Base-by-base conservation (phyloP, 2,797 vertebrate genomes). In the Eptatretus atami region DNA sequence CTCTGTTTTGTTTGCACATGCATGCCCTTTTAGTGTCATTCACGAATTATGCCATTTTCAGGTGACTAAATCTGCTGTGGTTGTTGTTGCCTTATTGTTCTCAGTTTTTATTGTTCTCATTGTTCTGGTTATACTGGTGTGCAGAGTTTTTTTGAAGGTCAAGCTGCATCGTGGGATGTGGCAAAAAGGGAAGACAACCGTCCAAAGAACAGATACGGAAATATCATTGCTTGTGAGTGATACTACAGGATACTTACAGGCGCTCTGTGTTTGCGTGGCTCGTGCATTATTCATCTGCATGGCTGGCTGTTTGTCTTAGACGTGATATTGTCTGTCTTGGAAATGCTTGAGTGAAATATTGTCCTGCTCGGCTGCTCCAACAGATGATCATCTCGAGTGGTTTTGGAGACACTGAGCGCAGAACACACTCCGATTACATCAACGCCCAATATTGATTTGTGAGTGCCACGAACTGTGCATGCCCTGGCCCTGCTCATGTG, bases 191-290 rank as follows among this genome's bases (percentile, higher is more conserved):
- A 98, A 69, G 92, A 98, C 76, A 98, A 98, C 76, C n/a, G n/a
- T 75, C 93, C 95, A 85, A 98, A 98, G 82, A 98, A 98, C 72
- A 87, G 92, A 83, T 96, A 98, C 13, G 90, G 92, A 73, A 98
- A 98, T 77, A 96, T 98, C 76, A 96, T 96, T 67, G 92, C 90
- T 72, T 98, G 92, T 98, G 76, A 77, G 90, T 83, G 77, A 73
- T 72, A 72, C 11, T 65, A 44, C 31, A 8, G 31, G 31, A 44
- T 44, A 44, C 31, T 44, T 44, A 44, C 31, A 5, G 4, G 2
- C 2, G 2, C 31, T 44, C 31, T 44, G 31, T 44, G 31, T 44
- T 44, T 44, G 31, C 31, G 31, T 44, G 31, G 31, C 31, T 44
- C 31, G 3, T 44, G 31, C 31, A 44, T 44, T 44, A 44, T 44